Percentiles rank a stretch among this genome's conserved stretches.
phyloP scores from a whole-genome alignment of 2,113 vertebrate genomes.

The Copsychus sechellarum region DNA sequence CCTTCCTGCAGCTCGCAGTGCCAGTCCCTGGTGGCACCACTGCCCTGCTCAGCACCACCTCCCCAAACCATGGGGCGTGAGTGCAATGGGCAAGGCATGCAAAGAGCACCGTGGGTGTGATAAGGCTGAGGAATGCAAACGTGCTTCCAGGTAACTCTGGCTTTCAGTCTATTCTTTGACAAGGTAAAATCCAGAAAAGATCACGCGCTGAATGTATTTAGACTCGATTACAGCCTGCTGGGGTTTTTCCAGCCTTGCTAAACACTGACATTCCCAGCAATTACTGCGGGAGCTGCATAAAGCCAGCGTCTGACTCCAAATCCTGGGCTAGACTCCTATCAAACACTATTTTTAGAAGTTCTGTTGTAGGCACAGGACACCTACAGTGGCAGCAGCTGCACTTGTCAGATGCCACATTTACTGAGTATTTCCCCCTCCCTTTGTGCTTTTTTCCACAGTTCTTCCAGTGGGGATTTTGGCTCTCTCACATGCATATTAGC shows the following conservation, averaged over 20 bases:
- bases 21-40: fast-evolving
- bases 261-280: neutral
- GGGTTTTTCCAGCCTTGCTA: neutral
- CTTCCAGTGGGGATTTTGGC: neutral
- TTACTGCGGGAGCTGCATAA: neutral
- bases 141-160: neutral
- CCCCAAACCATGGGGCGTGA: neutral
- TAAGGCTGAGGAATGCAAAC: neutral
- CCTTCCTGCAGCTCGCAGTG: neutral
- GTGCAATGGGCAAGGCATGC: neutral
- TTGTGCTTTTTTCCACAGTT: neutral
- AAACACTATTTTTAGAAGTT: neutral
- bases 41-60: neutral
- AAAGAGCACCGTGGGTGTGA: neutral
- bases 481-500: neutral
- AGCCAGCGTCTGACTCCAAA: neutral
- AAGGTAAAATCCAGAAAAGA: neutral
- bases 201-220: neutral
- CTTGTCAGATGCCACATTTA: neutral
- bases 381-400: neutral
- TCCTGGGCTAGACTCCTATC: neutral
- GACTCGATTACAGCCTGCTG: neutral
- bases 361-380: neutral
- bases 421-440: neutral
- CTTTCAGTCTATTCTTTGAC: neutral